Evolutionary conservation across 2,113 vertebrate species (phyloP), one percentile per base, ranked within the genome.

Genomic region (Jaculus jaculus): DNA sequence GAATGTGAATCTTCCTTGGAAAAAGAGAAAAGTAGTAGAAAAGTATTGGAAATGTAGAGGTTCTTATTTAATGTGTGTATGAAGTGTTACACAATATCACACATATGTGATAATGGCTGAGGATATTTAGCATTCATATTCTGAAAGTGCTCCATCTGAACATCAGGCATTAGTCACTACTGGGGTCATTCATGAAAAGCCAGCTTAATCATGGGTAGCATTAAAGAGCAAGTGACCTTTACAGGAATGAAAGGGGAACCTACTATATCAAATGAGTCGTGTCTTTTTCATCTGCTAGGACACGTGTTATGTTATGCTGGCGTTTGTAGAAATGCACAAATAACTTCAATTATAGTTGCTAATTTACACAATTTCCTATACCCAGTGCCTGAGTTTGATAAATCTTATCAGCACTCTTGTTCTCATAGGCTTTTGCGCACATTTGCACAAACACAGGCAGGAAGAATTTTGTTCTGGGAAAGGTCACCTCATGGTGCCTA

Each of bases 321-420:
- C 97, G 98, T 98, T 98, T 98, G 85, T 96, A 98, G 95, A 96
- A 97, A 98, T 97, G 95, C 91, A 97, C 94, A 98, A 98, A 98
- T 97, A 98, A 97, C 98, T 97, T 97, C 4, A 8, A 96, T 94
- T 95, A 88, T 85, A 90, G 86, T 90, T 97, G 96, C 97, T 97
- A 98, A 98, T 98, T 98, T 95, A 96, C 95, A 91, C 95, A 97
- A 94, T 95, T 97, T 66, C 63, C 92, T 81, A 96, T 78, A 96
- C 83, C 60, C 42, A 91, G 60, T 74, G 54, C 37, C 37, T 93
- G 73, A 80, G 37, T 73, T 91, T 95, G 77, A 96, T 96, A 96
- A 96, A 97, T 97, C 93, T 96, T 95, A 82, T 69, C 68, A 60
- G 90, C 85, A 92, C 61, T 96, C 73, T 37, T 93, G 68, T 84